Base-by-base conservation (phyloP, 2,888 invertebrate genomes). In the Eulithis testata region DNA sequence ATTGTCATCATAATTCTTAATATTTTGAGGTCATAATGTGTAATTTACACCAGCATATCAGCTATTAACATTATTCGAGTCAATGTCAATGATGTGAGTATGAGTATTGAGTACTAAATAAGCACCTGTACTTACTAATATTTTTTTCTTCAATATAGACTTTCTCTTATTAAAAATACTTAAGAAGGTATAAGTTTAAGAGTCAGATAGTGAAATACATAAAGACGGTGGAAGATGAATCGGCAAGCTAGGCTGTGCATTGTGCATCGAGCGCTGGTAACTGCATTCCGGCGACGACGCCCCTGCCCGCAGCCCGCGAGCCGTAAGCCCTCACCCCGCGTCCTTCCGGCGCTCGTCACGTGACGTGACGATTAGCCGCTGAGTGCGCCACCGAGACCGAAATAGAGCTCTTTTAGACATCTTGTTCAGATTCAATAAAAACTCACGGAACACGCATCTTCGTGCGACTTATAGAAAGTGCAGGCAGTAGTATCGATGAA, bases 341-440 rank as follows among this genome's bases (percentile, higher is more conserved):
- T 86, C 87, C 91, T 91, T 89, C 91, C 90, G 89, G 87, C 86
- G 87, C 82, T 86, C 86, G 89, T 91, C 92, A 92, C 91, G 91
- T 91, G 91, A 91, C 91, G 86, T 83, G 86, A 81, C 90, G 91
- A 92, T 92, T 91, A 92, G 91, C 91, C 83, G 86, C 85, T 83
- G 89, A 90, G 87, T 89, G 89, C 89, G 90, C 90, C 87, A 89
- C 89, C 85, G 87, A 86, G 87, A 91, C 90, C 89, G 86, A 91
- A 91, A 91, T 92, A 91, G 90, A 91, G 88, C 89, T 84, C 83
- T 84, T 44, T 66, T 58, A 65, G 57, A 80, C 84, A 82, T 85
- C 85, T 84, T 86, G 84, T 84, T 85, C 83, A 81, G 80, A 82
- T 83, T 80, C 79, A 80, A 85, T 81, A 82, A 81, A 84, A 83